Base-by-base conservation (phyloP, 2,888 invertebrate genomes). In the Leucophenga maculata region DNA sequence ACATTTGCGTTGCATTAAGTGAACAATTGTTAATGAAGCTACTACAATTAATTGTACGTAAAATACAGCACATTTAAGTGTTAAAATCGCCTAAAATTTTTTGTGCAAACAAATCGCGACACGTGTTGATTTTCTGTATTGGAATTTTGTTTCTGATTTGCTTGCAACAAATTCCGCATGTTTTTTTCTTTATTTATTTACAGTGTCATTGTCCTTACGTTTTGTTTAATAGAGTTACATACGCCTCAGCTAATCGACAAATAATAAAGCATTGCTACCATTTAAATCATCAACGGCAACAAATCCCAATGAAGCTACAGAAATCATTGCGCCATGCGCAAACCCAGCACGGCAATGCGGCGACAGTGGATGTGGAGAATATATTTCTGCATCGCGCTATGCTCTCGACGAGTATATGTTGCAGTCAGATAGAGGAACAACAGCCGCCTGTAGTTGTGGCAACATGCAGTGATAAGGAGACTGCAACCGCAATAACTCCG, bases 321-420 rank as follows among this genome's bases (percentile, higher is more conserved):
- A 76, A 75, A 60, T 67, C 68, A 11, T 50, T 76, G 31, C 74
- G 77, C 18, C 78, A 78, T 67, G 78, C 77, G 52, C 78, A 78
- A 74, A 78, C 78, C 9, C 78, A 78, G 57, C 78, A 78, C 50
- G 78, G 78, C 8, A 73, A 78, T 54, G 73, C 54, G 8, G 73
- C 54, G 6, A 62, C 74, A 1, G 78, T 75, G n/a, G 78, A 78
- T 55, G 62, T 73, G 39, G 68, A 74, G n/a, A 78, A 78, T 69
- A 78, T 78, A 16, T 78, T 88, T n/a, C 72, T 88, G 13, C 78
- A 86, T 65, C 78, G 67, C 59, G 67, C 70, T 70, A 73, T 73
- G 66, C 48, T 80, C 39, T 67, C 20, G 16, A 18, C 57, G 11
- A 52, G 59, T n/a, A 26, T 14, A 11, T 39, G 39, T 39, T 39